Evolutionary conservation across 2,888 invertebrate species (phyloP), one percentile per base, ranked within the genome.

Genomic region (Drosophila yooni): DNA sequence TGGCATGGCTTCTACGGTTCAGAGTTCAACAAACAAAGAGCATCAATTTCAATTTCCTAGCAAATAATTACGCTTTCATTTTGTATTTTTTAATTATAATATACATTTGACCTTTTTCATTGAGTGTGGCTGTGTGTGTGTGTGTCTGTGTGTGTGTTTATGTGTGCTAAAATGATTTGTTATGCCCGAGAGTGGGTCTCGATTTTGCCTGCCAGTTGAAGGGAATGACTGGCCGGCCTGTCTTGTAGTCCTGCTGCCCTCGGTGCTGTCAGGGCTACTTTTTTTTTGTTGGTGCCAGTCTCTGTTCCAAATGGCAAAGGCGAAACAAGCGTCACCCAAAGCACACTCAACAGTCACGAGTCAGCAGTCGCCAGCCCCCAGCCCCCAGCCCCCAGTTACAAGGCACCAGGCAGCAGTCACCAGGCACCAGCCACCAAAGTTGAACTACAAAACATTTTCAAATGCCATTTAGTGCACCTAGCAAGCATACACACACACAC

Each of bases 401-500:
- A 11, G 51, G 25, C 56, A 60, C 13, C 53, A 53, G 67, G 67
- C 73, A 60, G 8, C 53, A 53, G 67, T 62, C 73, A 66, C 58
- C 81, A 53, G 62, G 63, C 73, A 72, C 56, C 62, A 66, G 71
- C 64, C 79, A 66, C 58, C 81, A 81, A 83, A 83, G 88, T 88
- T 78, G 72, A 89, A 88, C 88, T 89, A 84, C 84, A 84, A 84
- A 84, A 84, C 90, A 89, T 89, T 83, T 63, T 88, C 80, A 84
- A 89, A 90, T 85, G 85, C 83, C 85, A 85, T 85, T 85, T 85
- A 90, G 87, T 81, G 87, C 89, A 82, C 79, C 82, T 80, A 62
- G 67, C 58, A 74, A 64, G 68, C 65, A 74, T 56, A 83, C 61
- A 67, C 59, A 60, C 62, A 71, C 60, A 62, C 29, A 31, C n/a